phyloP scores from a whole-genome alignment of 2,888 invertebrate species.

The Megaustenia siamemsis region DNA sequence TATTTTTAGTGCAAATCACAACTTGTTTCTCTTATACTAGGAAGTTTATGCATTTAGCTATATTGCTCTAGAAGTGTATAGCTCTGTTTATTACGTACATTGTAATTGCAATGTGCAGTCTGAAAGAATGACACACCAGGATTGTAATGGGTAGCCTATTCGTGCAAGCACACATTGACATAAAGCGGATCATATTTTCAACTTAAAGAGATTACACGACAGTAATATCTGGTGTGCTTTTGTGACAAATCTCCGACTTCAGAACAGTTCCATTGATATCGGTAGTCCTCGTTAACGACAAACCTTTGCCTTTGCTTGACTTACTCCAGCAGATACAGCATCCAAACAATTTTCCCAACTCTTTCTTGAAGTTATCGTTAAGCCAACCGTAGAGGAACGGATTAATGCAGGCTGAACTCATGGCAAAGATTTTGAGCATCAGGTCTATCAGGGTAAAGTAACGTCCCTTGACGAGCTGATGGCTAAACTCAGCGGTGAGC shows the following conservation, averaged over 20 bases:
- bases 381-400: slow-evolving; percentile 80
- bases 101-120: no score
- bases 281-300: slow-evolving; percentile 45
- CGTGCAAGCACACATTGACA: no score
- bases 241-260: slow-evolving; percentile 27
- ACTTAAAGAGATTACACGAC: slow-evolving; percentile 22
- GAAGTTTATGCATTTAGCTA: no score
- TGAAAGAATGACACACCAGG: no score
- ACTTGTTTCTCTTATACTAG: no score
- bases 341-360: slow-evolving; percentile 68
- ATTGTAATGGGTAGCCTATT: no score
- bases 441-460: slow-evolving; percentile 75
- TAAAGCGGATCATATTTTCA: no score
- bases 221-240: slow-evolving; percentile 18
- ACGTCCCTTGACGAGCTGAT: slow-evolving; percentile 64
- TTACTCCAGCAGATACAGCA: slow-evolving; percentile 49
- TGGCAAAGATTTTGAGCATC: slow-evolving; percentile 76
- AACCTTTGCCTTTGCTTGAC: slow-evolving; percentile 1
- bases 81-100: no score
- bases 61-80: no score
- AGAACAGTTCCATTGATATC: slow-evolving; percentile 23
- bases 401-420: slow-evolving; percentile 79
- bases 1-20: no score
- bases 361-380: slow-evolving; percentile 78
- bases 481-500: slow-evolving; percentile 72